A percentile compares a stretch with the other conserved stretches of the same genome.
Evolutionary conservation across 2,888 invertebrate species (phyloP).

Genomic region (Sarcophaga caerulescens): DNA sequence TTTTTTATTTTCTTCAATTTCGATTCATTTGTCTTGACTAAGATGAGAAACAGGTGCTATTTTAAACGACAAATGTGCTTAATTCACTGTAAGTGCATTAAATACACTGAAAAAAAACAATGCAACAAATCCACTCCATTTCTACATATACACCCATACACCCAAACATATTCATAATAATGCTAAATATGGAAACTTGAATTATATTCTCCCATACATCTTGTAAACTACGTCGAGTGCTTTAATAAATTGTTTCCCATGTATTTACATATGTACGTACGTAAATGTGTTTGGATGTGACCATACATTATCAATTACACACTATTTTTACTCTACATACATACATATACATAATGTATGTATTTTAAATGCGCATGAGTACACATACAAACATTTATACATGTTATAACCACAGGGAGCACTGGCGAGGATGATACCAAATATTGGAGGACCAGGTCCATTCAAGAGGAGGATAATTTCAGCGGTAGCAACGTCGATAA

Average conservation of each 20-base stretch:
- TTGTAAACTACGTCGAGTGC: slow-evolving; percentile 51
- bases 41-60: slow-evolving; percentile 57
- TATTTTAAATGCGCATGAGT: background rate
- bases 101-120: slow-evolving; percentile 38
- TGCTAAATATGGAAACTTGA: slow-evolving; percentile 38
- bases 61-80: slow-evolving; percentile 60
- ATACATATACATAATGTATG: slow-evolving; percentile 12
- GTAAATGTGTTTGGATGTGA: slow-evolving; percentile 8
- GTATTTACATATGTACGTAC: no score
- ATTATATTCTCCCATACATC: slow-evolving; percentile 42
- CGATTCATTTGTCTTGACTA: slow-evolving; percentile 7
- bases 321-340: background rate
- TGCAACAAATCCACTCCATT: background rate
- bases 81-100: slow-evolving; percentile 61
- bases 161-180: no score
- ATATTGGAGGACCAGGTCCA: no score
- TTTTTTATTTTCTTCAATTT: slow-evolving; percentile 11
- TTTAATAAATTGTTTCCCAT: slow-evolving; percentile 44
- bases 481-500: no score
- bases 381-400: background rate
- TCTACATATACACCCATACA: background rate
- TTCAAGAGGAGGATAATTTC: no score
- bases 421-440: no score
- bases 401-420: background rate
- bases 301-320: slow-evolving; percentile 61